These are phyloP conservation scores for Anniella stebbinsi DNA, from an alignment of 2,797 vertebrate species.

Conservation along the genomic window DNA sequence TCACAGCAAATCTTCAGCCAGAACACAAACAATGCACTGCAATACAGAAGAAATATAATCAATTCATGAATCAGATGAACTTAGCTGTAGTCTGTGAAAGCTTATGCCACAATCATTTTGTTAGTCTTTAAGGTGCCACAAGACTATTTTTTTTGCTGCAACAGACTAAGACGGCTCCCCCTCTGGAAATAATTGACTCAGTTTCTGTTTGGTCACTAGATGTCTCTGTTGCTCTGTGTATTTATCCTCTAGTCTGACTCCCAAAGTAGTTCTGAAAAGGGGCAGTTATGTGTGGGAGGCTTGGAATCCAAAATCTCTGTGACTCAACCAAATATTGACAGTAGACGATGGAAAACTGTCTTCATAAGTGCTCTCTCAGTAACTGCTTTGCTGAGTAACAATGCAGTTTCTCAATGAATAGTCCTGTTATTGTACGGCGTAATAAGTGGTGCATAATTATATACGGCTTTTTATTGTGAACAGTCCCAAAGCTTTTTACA, in stretches of 20 bases:
- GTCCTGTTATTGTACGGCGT: background rate
- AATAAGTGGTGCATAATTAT: slow-evolving; percentile 6
- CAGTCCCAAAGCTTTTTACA: slow-evolving; percentile 20
- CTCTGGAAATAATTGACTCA: background rate
- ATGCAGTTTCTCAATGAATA: slow-evolving; percentile 7
- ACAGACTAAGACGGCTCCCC: too few species aligned
- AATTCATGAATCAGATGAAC: too few species aligned
- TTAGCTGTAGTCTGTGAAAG: too few species aligned
- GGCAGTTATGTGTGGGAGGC: slow-evolving; percentile 19
- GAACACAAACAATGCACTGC: background rate
- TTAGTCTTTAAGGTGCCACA: too few species aligned
- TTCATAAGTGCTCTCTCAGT: background rate
- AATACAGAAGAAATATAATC: background rate
- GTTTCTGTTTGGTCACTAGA: slow-evolving; percentile 60
- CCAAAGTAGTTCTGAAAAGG: background rate
- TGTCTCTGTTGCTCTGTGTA: slow-evolving; percentile 61
- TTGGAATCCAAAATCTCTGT: slow-evolving; percentile 1
- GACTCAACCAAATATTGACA: slow-evolving; percentile 17
- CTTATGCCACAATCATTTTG: too few species aligned
- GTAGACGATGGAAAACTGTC: slow-evolving; percentile 13
- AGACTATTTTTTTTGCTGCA: too few species aligned
- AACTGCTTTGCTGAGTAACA: slow-evolving; percentile 28
- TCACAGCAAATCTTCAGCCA: background rate
- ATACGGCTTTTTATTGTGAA: slow-evolving; percentile 8
- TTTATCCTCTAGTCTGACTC: background rate